Base-by-base conservation (phyloP, 1,140 invertebrate species). In the Heliconius congener region DNA sequence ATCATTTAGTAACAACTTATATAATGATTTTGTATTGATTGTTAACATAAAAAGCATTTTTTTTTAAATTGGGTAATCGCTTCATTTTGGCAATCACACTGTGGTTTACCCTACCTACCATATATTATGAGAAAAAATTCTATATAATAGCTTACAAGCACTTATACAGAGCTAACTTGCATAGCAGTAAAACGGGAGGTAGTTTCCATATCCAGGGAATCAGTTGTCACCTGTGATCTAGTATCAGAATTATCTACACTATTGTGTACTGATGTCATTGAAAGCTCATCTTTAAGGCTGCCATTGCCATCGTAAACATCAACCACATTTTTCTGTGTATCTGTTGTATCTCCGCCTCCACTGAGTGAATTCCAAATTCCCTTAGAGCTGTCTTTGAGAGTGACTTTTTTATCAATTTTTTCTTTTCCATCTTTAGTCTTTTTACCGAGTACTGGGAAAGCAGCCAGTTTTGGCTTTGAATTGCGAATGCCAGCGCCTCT, bases 121-220 rank as follows among this genome's bases (percentile, higher is more conserved):
- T 75, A 71, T 66, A 46, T 23, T 16, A n/a, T 70, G 60, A 23
- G 23, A 66, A 76, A 11, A 23, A 66, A 46, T 66, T 23, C 37
- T 76, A 60, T 57, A 30, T 30, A 76, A 50, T 76, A 70, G 57
- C 42, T 57, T 66, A 66, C 60, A 30, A 66, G 27, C 52, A 34
- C 72, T 86, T 87, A 95, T 39, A 95, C 94, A 27, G 94, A 95
- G 83, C 94, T 95, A 77, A 95, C 94, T 93, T 95, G 94, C 94
- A 95, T 95, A 16, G 93, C 91, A 46, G 93, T 84, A 71, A 95
- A 90, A 13, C 94, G 90, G 8, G 90, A 87, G 11, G 94, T 88
- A 0, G 91, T 89, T 39, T 92, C 93, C 71, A 92, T 86, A 34
- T 94, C 90, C 71, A 95, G 81, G 0, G 94, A 94, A 77, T 95